A percentile compares a stretch with the other conserved stretches of the same genome.
phyloP scores from a whole-genome alignment of 2,113 vertebrate species.

The Cheilinus undulatus region DNA sequence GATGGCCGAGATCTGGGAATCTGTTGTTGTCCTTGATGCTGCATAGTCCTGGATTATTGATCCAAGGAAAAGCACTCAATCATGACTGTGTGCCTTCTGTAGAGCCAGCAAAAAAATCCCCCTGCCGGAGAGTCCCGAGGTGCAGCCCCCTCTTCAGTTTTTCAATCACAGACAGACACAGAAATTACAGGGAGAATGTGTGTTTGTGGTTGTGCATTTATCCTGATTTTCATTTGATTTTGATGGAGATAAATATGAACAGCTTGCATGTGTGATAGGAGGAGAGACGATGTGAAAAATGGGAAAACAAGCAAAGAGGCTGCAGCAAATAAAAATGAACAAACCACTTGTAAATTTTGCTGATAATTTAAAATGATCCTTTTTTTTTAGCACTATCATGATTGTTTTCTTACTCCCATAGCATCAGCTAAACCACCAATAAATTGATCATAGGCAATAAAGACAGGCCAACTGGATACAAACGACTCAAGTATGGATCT shows the following conservation, averaged over 20 bases:
- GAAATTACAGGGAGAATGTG: slow-evolving; percentile 11
- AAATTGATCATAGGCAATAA: neutral
- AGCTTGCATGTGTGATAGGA: neutral
- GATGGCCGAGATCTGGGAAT: slow-evolving; percentile 55
- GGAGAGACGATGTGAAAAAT: neutral
- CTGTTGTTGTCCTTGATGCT: slow-evolving; percentile 70
- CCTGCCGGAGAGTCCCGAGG: slow-evolving; percentile 23
- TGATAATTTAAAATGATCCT: neutral
- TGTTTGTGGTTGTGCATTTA: neutral
- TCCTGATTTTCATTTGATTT: neutral
- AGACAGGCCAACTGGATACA: neutral
- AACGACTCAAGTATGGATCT: too few species aligned
- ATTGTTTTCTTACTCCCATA: neutral
- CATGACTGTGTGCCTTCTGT: slow-evolving; percentile 66
- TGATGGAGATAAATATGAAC: neutral
- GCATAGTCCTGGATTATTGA: slow-evolving; percentile 72
- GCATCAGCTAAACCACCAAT: neutral
- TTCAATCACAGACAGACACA: slow-evolving; percentile 14
- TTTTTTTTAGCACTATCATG: neutral
- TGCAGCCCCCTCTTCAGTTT: slow-evolving; percentile 17
- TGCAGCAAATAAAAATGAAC: neutral
- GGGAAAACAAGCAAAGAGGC: neutral
- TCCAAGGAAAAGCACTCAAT: slow-evolving; percentile 69
- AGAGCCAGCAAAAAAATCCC: slow-evolving; percentile 64
- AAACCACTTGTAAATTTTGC: neutral